Evolutionary conservation across 1,140 invertebrate genomes (phyloP).

Genomic region (Tetramorium alpestre): DNA sequence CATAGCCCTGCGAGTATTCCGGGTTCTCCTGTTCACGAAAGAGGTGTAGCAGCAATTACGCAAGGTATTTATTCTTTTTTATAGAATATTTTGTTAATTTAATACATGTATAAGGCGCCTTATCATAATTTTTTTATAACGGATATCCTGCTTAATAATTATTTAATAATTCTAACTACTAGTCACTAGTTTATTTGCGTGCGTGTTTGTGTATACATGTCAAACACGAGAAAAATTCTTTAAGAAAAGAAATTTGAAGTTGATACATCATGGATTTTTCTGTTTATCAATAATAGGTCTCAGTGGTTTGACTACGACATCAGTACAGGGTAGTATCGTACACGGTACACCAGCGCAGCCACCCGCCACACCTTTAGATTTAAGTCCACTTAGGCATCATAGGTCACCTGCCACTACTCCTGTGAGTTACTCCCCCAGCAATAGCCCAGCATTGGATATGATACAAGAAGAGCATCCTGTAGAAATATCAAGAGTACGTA

Average conservation of each 20-base stretch:
- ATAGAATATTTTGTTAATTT: slow-evolving; percentile 7
- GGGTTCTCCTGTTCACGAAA: slow-evolving; percentile 90
- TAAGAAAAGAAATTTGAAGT: neutral
- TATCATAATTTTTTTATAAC: neutral
- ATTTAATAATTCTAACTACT: neutral
- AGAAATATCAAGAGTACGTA: slow-evolving; percentile 84
- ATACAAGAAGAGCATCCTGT: slow-evolving; percentile 92
- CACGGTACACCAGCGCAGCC: slow-evolving; percentile 85
- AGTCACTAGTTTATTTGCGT: no score
- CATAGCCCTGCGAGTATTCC: slow-evolving; percentile 86
- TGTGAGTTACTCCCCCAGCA: slow-evolving; percentile 85
- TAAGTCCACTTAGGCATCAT: slow-evolving; percentile 84
- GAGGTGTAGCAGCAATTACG: slow-evolving; percentile 90
- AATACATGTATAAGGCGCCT: neutral
- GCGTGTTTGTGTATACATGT: neutral
- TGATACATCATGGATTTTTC: neutral
- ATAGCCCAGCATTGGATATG: slow-evolving; percentile 92
- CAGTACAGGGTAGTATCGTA: slow-evolving; percentile 84
- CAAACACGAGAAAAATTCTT: neutral
- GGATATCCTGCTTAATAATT: neutral
- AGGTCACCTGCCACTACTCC: slow-evolving; percentile 85
- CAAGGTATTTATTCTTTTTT: slow-evolving; percentile 86
- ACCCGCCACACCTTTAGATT: slow-evolving; percentile 82
- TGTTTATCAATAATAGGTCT: slow-evolving; percentile 74
- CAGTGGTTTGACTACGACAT: slow-evolving; percentile 83